phyloP scores from a whole-genome alignment of 2,888 invertebrate species.

The Orthosia cruda region DNA sequence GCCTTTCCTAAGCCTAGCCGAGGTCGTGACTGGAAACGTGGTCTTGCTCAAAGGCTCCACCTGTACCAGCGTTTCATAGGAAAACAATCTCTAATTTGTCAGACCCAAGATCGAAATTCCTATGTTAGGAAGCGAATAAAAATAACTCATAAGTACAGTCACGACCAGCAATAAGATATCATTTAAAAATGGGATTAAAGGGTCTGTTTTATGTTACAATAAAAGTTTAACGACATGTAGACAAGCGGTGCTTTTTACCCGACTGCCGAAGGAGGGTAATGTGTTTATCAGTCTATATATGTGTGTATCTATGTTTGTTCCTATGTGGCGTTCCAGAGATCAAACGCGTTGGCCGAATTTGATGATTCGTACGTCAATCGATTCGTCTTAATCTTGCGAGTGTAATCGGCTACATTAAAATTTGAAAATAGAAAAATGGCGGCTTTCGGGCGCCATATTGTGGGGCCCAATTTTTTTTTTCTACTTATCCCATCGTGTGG shows the following conservation, averaged over 20 bases:
- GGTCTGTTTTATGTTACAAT: constrained; percentile 41
- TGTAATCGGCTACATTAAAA: too few relatives aligned
- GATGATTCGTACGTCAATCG: too few relatives aligned
- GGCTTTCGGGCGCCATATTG: too few relatives aligned
- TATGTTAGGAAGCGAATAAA: constrained; percentile 22
- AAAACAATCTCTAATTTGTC: constrained; percentile 52
- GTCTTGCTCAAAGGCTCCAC: constrained; percentile 69
- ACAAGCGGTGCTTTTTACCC: constrained; percentile 33
- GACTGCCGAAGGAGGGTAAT: too few relatives aligned
- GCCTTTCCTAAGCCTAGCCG: constrained; percentile 71
- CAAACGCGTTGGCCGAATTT: too few relatives aligned
- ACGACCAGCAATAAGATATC: constrained; percentile 57
- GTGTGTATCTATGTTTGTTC: too few relatives aligned
- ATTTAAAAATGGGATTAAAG: constrained; percentile 54
- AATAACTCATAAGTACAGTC: constrained; percentile 64
- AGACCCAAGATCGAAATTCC: constrained; percentile 28
- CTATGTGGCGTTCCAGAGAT: too few relatives aligned
- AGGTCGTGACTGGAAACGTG: constrained; percentile 74
- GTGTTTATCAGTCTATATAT: too few relatives aligned
- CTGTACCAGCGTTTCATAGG: constrained; percentile 50
- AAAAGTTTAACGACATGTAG: constrained; percentile 52
- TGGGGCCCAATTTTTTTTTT: too few relatives aligned
- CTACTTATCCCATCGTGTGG: too few relatives aligned
- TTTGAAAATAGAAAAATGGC: too few relatives aligned
- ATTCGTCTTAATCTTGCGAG: too few relatives aligned